Evolutionary conservation across 2,113 vertebrate genomes (phyloP), one percentile per base, ranked within the genome.

Genomic region (Chaenocephalus aceratus): DNA sequence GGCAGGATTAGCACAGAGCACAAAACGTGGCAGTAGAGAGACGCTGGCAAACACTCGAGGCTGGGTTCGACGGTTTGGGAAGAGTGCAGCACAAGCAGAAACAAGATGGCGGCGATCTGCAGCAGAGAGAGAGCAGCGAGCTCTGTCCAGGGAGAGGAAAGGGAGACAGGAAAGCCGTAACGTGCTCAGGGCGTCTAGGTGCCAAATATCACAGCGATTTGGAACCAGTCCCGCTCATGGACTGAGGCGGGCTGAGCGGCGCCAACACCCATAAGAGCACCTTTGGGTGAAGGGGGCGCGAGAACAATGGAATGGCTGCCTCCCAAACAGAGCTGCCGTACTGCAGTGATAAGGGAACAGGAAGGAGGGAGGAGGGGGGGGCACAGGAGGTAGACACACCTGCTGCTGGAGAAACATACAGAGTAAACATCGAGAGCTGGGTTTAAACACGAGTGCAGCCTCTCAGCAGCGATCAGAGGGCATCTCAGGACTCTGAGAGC

Each of bases 231-330:
- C 67, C 48, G 78, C 86, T 74, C 49, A 63, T 16, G 13, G 74
- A 88, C 72, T 74, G 80, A 84, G 83, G 84, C 62, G 15, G 86
- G 85, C 83, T 78, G 73, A 82, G 78, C 5, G 51, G 86, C 65
- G 81, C 84, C 88, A 68, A 75, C 62, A 62, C 62, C 78, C 70
- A 82, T 77, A 79, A 56, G 62, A 86, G 84, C 77, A 71, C 69
- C 30, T 67, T 79, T 87, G 86, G 89, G 86, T 89, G 80, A 70
- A 41, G 73, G 88, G 82, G 82, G 83, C 41, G 59, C 44, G 14
- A 85, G 88, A 93, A 92, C 91, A 92, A 93, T 92, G 80, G 91
- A 93, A 88, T 91, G 87, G 85, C 90, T 89, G 90, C 77, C 88
- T 90, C 83, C 86, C 83, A 93, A 80, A 84, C 91, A 86, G 85